Base-by-base conservation (phyloP, 1,140 invertebrate genomes). In the Cyphomyrmex costatus region DNA sequence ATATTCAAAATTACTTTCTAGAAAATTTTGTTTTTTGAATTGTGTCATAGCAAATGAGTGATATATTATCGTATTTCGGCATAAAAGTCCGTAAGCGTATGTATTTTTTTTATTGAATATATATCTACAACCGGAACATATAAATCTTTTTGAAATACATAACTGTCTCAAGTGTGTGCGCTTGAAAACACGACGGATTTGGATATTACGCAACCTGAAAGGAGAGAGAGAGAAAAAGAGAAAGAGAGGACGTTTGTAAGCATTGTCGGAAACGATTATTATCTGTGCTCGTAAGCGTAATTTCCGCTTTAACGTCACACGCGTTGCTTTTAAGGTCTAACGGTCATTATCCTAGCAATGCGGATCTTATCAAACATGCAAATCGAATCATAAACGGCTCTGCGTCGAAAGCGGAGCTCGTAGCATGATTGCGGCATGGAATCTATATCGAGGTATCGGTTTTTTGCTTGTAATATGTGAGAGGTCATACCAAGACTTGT, bases 311-410 rank as follows among this genome's bases (percentile, higher is more conserved):
- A 42, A 88, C 68, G 51, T 88, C 84, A 79, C 88, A 89, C 74
- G 33, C 88, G 82, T 68, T 86, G 88, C 87, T 89, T 65, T 89
- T 86, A 76, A 89, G 83, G 86, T 88, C 78, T 89, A 89, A 66
- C 61, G 74, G 83, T 88, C 76, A 74, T 89, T 89, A 89, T 89
- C 82, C 83, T 36, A 51, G 83, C 61, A 76, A 86, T 74, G 68
- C 61, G 53, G 74, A 85, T 88, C 87, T 88, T 88, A 88, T 88
- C 76, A 85, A 46, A n/a, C 60, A 89, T 89, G 88, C 88, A 86
- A 89, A 88, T 79, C 87, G 53, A 74, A 86, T 89, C 74, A 68
- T 89, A 89, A 89, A 89, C 73, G 82, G 24, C 24, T 76, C 36
- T 58, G 66, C 86, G 49, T 88, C 33, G 80, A 60, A 85, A 88